Conservation (phyloP, 2,797 vertebrate species). For the Oceanodroma leucorhoa region DNA sequence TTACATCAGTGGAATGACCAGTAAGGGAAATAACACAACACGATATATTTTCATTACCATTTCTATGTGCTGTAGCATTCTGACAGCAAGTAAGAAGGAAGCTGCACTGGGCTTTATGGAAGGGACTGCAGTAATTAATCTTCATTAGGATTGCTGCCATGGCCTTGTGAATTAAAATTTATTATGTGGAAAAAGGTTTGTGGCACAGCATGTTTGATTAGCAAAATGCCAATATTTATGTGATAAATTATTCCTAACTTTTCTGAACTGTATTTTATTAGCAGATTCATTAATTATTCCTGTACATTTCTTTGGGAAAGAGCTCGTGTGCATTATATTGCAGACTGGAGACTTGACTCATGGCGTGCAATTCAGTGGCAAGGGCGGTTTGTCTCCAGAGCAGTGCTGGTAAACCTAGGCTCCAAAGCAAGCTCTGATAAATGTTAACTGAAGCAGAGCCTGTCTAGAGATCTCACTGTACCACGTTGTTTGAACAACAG, state of each 20-base stretch:
- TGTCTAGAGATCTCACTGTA: background rate
- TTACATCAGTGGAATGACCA: slow-evolving; percentile 4
- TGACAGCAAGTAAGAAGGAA: slow-evolving; percentile 65
- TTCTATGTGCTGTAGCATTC: slow-evolving; percentile 25
- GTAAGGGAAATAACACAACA: slow-evolving; percentile 22
- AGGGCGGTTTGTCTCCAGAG: background rate
- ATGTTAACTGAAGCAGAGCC: background rate
- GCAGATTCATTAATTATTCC: slow-evolving; percentile 51
- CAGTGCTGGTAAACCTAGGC: background rate
- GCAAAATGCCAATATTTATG: slow-evolving; percentile 54
- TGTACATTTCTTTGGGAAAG: background rate
- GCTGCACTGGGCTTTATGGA: slow-evolving; percentile 51
- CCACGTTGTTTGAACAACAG: background rate
- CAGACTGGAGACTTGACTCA: background rate
- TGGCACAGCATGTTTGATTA: slow-evolving; percentile 67
- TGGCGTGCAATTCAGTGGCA: background rate
- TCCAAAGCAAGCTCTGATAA: background rate
- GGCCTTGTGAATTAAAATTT: slow-evolving; percentile 74
- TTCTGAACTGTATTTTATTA: slow-evolving; percentile 40
- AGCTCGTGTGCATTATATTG: background rate
- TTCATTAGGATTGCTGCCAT: slow-evolving; percentile 71
- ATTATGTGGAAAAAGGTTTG: slow-evolving; percentile 55
- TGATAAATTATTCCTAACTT: slow-evolving; percentile 44
- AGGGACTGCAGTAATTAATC: slow-evolving; percentile 77
- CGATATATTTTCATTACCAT: slow-evolving; percentile 62